Evolutionary conservation across 2,888 invertebrate genomes (phyloP), one percentile per base, ranked within the genome.

Genomic region (Onthophagus sagittarius): DNA sequence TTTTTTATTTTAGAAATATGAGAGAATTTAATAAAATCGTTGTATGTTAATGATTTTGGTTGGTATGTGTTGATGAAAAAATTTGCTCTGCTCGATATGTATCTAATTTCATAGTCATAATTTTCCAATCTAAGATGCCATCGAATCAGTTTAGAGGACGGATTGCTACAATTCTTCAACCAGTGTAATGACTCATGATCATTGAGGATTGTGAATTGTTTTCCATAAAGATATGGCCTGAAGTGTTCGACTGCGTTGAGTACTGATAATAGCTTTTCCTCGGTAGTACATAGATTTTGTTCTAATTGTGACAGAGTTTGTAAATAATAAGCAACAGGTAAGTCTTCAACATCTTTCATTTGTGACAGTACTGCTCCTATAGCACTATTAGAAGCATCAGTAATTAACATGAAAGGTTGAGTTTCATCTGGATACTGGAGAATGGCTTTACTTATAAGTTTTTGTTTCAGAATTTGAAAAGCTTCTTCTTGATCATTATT

Each of bases 371-470:
- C 74, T 7, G 77, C 76, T 0, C 77, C 79, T 15, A 79, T 14
- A 1, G 76, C 77, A 7, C 71, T 70, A 33, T 78, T 76, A 15
- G 74, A 75, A 0, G 80, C 80, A 53, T 80, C 80, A 0, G 79
- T 79, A 0, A 75, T 76, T n/a, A 67, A 23, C 9, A 67, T 13
- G 32, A 70, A 15, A 7, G 5, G 31, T 31, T 13, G 13, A 9
- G n/a, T 14, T 3, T 9, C 62, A 9, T 71, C 33, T 0, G 70
- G 70, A 7, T 70, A 62, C 2, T 11, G 23, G 3, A 70, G 33
- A 11, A 63, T 13, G 7, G 70, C 1, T 7, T 13, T 15, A 0
- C 33, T 6, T 1, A 15, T 70, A 14, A 71, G 13, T 14, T 39
- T 31, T 23, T 71, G 11, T 39, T 73, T 73, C 3, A 13, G 13